These are phyloP conservation scores for Acanthoscelides obtectus DNA, from an alignment of 2,888 invertebrate genomes.

Conservation along the genomic window DNA sequence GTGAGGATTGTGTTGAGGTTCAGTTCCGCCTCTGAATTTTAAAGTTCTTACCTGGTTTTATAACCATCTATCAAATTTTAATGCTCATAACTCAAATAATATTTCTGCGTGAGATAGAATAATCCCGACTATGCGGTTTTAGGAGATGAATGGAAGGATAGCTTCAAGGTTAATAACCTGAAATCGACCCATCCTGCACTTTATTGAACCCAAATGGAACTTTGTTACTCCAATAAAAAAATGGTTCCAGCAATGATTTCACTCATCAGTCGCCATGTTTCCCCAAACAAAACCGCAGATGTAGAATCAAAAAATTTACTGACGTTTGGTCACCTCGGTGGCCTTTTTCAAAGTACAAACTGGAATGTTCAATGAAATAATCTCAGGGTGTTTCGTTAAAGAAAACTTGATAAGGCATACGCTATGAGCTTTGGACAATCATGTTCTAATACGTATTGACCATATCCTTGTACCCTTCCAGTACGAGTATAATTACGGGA, in stretches of 20 bases:
- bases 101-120: constrained; percentile 6
- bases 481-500: background rate
- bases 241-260: too few species aligned
- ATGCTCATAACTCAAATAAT: constrained; percentile 11
- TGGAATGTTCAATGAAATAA: too few species aligned
- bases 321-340: too few species aligned
- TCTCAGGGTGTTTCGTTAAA: too few species aligned
- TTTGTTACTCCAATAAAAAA: too few species aligned
- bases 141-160: background rate
- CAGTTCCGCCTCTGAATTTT: constrained; percentile 2
- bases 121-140: background rate
- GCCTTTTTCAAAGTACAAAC: too few species aligned
- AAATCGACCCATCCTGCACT: background rate
- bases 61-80: constrained; percentile 9
- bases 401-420: too few species aligned
- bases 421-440: background rate
- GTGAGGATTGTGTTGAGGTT: background rate
- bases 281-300: too few species aligned
- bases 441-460: background rate
- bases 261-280: too few species aligned
- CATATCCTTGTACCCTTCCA: background rate
- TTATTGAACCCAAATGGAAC: too few species aligned
- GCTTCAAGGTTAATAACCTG: background rate
- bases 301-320: too few species aligned
- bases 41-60: constrained; percentile 11